phyloP scores from a whole-genome alignment of 2,113 vertebrate species.

The Corythaeola cristata region DNA sequence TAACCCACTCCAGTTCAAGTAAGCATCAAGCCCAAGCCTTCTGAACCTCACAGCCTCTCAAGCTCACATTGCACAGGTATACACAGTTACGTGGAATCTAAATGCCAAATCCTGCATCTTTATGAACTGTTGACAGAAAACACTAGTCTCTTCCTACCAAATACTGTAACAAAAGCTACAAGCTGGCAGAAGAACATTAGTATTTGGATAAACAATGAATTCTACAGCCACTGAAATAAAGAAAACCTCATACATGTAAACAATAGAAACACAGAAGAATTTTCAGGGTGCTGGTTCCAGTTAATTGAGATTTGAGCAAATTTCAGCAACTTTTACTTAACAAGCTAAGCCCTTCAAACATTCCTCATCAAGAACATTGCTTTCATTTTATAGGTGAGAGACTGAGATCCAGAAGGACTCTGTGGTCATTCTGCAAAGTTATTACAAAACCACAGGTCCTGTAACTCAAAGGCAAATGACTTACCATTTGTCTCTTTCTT shows the following conservation, averaged over 20 bases:
- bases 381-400: neutral
- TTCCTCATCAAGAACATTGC: neutral
- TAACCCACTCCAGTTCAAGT: neutral
- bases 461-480: neutral
- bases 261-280: neutral
- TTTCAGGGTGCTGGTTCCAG: neutral
- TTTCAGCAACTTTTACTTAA: neutral
- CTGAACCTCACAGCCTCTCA: neutral
- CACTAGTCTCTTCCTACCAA: neutral
- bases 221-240: neutral
- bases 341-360: neutral
- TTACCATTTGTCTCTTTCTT: neutral
- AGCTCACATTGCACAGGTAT: fast-evolving
- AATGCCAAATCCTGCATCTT: neutral
- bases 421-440: neutral
- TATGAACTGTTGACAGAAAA: neutral
- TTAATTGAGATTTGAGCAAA: neutral
- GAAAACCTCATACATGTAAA: neutral
- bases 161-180: neutral
- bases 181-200: neutral
- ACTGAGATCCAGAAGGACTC: neutral
- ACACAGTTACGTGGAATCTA: fast-evolving
- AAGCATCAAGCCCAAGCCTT: neutral
- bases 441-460: neutral
- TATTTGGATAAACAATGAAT: neutral